Base-by-base conservation (phyloP, 2,888 invertebrate genomes). In the Diarsia rubi region DNA sequence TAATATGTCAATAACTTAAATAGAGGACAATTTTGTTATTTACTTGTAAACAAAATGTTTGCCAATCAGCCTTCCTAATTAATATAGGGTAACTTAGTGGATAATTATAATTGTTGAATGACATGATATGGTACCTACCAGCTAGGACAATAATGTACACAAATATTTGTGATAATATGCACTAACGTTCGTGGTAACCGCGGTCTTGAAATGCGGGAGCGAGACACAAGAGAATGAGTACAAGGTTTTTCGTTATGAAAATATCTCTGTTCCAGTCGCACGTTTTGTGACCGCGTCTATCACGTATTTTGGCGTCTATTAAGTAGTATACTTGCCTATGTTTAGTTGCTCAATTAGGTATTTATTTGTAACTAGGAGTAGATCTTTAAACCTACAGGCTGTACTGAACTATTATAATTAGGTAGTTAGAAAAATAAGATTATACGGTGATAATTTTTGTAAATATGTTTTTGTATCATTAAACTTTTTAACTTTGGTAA, bases 101-200 rank as follows among this genome's bases (percentile, higher is more conserved):
- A 65, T 74, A 73, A 65, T 70, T 59, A 60, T 78, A 54, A 79
- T 82, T 86, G 77, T 82, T 79, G 75, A 82, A 72, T 81, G 69
- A 80, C 78, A 82, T 83, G 70, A 87, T 89, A 86, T 87, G 84
- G 91, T 93, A 92, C 92, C 93, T 94, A 93, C 93, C 79, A 85
- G 79, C 90, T 83, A 92, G 94, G 93, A 90, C n/a, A 73, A 62
- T 79, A 77, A 69, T 84, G 73, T 85, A 88, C 90, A 92, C 90
- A 90, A 89, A 91, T 88, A 68, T 84, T 79, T 87, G 86, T 87
- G 86, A 72, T 72, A 42, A 21, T 63, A 42, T 62, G 54, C 21
- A 31, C 42, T 42, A 73, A 63, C 14, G 0, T 54, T 80, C 16
- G 31, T 21, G 42, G 4, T 21, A 44, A 14, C 19, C 11, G n/a